Evolutionary conservation across 2,113 vertebrate species (phyloP).

Genomic region (Galeopterus variegatus): DNA sequence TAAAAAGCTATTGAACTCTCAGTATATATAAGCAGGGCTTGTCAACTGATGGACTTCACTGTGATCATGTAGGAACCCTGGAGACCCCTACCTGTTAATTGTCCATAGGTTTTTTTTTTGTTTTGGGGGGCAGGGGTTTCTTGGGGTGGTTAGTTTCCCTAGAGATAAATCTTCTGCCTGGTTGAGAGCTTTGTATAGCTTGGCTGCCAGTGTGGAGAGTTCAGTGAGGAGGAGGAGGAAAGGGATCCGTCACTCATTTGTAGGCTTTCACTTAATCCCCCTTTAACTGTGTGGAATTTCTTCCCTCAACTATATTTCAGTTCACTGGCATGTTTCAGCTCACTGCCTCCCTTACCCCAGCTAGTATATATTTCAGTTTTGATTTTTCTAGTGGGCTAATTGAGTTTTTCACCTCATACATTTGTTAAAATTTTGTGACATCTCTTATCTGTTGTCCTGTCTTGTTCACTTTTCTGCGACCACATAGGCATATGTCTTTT

Average conservation of each 20-base stretch:
- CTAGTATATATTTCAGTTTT: background rate
- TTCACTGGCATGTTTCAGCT: background rate
- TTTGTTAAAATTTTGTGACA: background rate
- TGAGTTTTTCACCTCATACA: conserved; percentile 42
- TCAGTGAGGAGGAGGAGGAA: background rate
- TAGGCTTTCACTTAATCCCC: background rate
- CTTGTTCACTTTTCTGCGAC: background rate
- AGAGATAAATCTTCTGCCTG: background rate
- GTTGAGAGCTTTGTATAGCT: background rate
- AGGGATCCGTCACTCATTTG: background rate
- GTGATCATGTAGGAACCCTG: background rate
- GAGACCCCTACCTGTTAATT: background rate
- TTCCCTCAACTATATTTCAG: background rate
- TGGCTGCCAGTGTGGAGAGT: background rate
- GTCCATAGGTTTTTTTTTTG: background rate
- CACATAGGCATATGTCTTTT: background rate
- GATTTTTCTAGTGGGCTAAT: background rate
- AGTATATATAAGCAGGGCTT: background rate
- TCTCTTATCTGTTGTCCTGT: background rate
- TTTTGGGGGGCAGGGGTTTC: background rate
- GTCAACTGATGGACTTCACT: background rate
- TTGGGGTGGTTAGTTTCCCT: background rate
- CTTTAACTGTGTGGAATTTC: background rate
- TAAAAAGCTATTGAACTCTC: conserved; percentile 18
- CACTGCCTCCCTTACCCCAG: background rate